These are phyloP conservation scores for Tillus elongatus DNA, from an alignment of 2,888 invertebrate species.

Conservation along the genomic window DNA sequence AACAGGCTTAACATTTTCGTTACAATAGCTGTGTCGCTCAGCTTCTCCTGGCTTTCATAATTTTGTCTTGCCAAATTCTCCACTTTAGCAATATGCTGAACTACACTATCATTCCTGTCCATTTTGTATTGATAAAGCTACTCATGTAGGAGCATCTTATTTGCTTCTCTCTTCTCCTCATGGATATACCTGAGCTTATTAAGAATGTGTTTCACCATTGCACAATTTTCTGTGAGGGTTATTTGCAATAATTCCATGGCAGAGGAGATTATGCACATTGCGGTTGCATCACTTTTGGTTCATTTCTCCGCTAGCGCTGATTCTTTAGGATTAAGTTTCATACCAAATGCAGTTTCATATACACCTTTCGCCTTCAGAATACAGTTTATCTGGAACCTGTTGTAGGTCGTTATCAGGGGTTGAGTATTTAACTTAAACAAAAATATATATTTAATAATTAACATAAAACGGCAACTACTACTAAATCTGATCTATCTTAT, in stretches of 20 bases:
- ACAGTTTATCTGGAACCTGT: constrained; percentile 18
- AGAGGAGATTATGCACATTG: constrained; percentile 19
- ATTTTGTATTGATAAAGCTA: constrained; percentile 23
- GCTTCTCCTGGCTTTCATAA: constrained; percentile 18
- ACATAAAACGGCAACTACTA: too few relatives aligned
- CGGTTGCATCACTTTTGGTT: constrained; percentile 19
- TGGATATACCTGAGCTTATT: constrained; percentile 22
- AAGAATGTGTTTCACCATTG: constrained; percentile 19
- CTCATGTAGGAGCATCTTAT: constrained; percentile 24
- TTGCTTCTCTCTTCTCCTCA: constrained; percentile 19
- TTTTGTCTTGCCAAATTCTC: constrained; percentile 24
- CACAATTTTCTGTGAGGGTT: constrained; percentile 23
- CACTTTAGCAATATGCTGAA: constrained; percentile 26
- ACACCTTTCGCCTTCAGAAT: constrained; percentile 11
- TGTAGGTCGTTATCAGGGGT: too few relatives aligned
- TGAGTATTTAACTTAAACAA: too few relatives aligned
- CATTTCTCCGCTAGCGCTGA: too few relatives aligned
- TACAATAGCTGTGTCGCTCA: constrained; percentile 20
- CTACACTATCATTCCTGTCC: constrained; percentile 20
- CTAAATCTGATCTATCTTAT: too few relatives aligned
- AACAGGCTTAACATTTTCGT: constrained; percentile 19
- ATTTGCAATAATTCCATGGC: constrained; percentile 22
- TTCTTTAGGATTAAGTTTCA: constrained; percentile 6
- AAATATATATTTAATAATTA: too few relatives aligned
- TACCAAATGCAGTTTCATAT: constrained; percentile 1